Conservation (phyloP, 2,113 vertebrate genomes). For the Poecilia latipinna region DNA sequence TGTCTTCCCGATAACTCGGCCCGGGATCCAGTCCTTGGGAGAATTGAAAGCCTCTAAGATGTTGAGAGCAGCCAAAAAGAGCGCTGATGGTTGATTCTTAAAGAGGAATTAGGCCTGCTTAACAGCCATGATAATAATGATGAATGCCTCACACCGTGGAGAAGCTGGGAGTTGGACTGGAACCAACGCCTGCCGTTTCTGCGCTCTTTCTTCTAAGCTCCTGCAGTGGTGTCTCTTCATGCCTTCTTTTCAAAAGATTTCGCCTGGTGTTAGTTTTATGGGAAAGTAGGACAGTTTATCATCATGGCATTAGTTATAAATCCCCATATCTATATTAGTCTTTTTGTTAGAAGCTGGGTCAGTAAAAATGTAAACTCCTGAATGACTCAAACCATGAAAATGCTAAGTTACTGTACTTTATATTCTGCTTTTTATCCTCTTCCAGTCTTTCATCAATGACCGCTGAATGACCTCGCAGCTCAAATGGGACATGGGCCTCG, state of each 20-base stretch:
- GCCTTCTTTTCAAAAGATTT: slow-evolving; percentile 31
- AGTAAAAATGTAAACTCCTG: background rate
- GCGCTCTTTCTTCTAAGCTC: slow-evolving; percentile 49
- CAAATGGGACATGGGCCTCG: slow-evolving; percentile 68
- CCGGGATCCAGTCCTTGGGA: slow-evolving; percentile 59
- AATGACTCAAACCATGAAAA: background rate
- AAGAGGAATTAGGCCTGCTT: slow-evolving; percentile 65
- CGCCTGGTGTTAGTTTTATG: slow-evolving; percentile 21
- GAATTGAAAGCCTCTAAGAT: slow-evolving; percentile 66
- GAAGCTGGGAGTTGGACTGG: slow-evolving; percentile 66
- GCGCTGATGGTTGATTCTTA: slow-evolving; percentile 73
- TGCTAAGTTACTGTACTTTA: slow-evolving; percentile 16
- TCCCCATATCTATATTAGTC: background rate
- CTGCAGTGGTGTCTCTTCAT: slow-evolving; percentile 55
- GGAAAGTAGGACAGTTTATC: slow-evolving; percentile 36
- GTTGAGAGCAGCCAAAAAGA: slow-evolving; percentile 62
- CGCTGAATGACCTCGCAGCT: slow-evolving; percentile 71
- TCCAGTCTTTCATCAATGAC: slow-evolving; percentile 64
- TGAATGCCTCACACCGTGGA: slow-evolving; percentile 68
- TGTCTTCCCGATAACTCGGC: slow-evolving; percentile 50
- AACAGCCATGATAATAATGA: slow-evolving; percentile 72
- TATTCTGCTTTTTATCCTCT: slow-evolving; percentile 9
- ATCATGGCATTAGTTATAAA: slow-evolving; percentile 9
- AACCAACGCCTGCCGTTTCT: slow-evolving; percentile 62
- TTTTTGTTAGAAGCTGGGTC: background rate